Evolutionary conservation across 2,797 vertebrate genomes (phyloP), one percentile per base, ranked within the genome.

Genomic region (Amblyraja radiata): DNA sequence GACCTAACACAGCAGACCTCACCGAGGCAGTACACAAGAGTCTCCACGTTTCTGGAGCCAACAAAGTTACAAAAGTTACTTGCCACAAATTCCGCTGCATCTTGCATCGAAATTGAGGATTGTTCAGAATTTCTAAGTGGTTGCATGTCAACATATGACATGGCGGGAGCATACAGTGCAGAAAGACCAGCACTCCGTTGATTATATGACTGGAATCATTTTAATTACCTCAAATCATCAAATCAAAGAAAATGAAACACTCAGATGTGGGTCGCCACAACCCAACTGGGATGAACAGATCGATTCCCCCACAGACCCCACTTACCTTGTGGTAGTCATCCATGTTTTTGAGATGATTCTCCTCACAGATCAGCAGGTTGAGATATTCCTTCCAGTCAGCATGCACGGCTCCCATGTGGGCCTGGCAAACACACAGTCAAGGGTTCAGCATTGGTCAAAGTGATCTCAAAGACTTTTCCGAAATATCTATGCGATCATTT

Each of bases 351-450:
- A 99, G 97, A 94, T 99, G 99, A 94, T 97, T 99, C 94, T 99
- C 99, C 95, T 99, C 99, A 0, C 99, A 99, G 95, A 99, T 99
- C 79, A 99, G 97, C 94, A 99, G 96, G 96, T 99, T 99, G 94
- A 99, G 96, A 94, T 99, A 99, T 80, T 98, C 98, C 95, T 99
- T 99, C 99, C 99, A 99, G 95, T 99, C 99, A 0, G 98, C 98
- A 0, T 99, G 98, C 65, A 99, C 98, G 0, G 99, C 99, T 93
- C 98, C 98, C 86, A 97, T 99, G 93, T 99, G 99, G 73, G 98
- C 99, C 99, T 99, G 95, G 80, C 7, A 78, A 46, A 93, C 1
- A 76, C 58, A 92, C 6, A n/a, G 10, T 25, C 25, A 76, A 54
- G 46, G 13, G 1, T 74, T 92, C 39, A 54, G 36, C 36, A 14